Conservation (phyloP, 1,140 invertebrate species). For the Andricus grossulariae region DNA sequence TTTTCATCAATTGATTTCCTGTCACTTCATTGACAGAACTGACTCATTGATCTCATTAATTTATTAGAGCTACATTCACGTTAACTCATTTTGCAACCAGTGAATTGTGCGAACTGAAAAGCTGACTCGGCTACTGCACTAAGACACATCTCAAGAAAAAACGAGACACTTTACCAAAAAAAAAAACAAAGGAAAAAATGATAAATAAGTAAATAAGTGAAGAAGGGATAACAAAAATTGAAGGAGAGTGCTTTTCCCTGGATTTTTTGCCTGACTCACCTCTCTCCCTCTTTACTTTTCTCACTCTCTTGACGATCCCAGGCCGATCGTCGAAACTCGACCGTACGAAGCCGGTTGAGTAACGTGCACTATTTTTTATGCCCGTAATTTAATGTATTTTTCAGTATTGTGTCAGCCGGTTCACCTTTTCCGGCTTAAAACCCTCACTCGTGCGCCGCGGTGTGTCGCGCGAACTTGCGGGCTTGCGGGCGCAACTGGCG, state of each 20-base stretch:
- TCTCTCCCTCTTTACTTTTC: constrained; percentile 40
- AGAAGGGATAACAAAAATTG: constrained; percentile 16
- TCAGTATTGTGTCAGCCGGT: constrained; percentile 33
- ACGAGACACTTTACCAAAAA: not conserved
- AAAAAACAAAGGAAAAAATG: not conserved
- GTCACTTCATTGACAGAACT: constrained; percentile 2
- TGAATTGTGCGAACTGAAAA: no score
- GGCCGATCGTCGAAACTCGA: not conserved
- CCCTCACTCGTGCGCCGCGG: constrained; percentile 64
- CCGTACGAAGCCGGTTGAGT: constrained; percentile 48
- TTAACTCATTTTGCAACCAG: no score
- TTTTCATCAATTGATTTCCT: no score
- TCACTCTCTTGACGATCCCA: not conserved
- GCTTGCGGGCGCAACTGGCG: constrained; percentile 76
- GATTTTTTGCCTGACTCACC: constrained; percentile 39
- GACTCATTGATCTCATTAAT: constrained; percentile 21
- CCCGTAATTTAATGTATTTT: constrained; percentile 38
- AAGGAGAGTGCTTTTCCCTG: not conserved
- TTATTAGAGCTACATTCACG: not conserved
- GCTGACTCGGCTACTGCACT: no score
- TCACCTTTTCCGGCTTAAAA: constrained; percentile 53
- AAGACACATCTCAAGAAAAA: not conserved
- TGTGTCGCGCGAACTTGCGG: constrained; percentile 75
- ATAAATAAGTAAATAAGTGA: not conserved
- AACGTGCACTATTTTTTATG: constrained; percentile 50